A percentile compares a stretch with the other conserved stretches of the same genome.
Conservation (phyloP, 2,113 vertebrate genomes). For the Monarcha castaneiventris region DNA sequence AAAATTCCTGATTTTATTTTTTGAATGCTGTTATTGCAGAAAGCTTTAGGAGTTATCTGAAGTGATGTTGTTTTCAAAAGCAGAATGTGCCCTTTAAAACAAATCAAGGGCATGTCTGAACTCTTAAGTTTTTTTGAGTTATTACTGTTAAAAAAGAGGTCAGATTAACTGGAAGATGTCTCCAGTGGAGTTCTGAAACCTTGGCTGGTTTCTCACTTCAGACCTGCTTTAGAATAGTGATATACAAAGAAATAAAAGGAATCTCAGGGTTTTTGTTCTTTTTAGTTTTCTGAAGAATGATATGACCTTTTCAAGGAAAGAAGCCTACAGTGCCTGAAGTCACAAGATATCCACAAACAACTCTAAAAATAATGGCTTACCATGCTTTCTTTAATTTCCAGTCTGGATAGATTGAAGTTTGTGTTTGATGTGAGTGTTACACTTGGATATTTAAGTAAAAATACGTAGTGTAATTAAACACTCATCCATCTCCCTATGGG, state of each 20-base stretch:
- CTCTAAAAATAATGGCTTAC: not conserved
- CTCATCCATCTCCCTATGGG: not conserved
- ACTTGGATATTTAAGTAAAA: not conserved
- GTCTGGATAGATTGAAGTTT: not conserved
- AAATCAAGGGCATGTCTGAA: constrained; percentile 54
- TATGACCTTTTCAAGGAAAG: constrained; percentile 43
- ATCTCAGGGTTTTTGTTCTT: not conserved
- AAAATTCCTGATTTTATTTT: not conserved
- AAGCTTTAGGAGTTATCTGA: constrained; percentile 36
- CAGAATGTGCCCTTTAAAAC: constrained; percentile 49
- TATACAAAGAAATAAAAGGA: constrained; percentile 53
- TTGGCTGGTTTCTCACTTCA: constrained; percentile 40
- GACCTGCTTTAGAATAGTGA: constrained; percentile 23
- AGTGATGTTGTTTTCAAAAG: constrained; percentile 61
- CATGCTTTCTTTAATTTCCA: constrained; percentile 2
- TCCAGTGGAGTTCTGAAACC: constrained; percentile 50
- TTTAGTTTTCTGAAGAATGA: not conserved
- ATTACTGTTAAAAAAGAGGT: constrained; percentile 49
- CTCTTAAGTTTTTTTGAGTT: constrained; percentile 22
- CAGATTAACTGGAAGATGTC: constrained; percentile 51
- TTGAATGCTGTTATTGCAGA: not conserved
- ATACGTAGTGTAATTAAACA: not conserved
- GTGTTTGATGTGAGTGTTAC: not conserved
- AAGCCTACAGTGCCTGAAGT: not conserved
- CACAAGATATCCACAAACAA: constrained; percentile 8